Evolutionary conservation across 2,888 invertebrate genomes (phyloP), one percentile per base, ranked within the genome.

Genomic region (Acanthoscelides obtectus): DNA sequence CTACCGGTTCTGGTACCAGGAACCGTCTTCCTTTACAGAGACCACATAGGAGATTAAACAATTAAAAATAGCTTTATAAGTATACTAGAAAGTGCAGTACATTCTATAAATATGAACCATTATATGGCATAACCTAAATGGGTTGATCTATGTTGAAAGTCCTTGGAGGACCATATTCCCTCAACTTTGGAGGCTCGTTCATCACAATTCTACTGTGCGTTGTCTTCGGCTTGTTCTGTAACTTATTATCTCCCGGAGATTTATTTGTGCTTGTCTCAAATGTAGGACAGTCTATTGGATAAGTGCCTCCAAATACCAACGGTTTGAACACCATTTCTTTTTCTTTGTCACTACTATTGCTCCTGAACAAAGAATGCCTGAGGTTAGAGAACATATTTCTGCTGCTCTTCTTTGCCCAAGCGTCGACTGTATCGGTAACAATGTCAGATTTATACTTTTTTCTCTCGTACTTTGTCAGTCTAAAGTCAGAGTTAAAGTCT

Each of bases 291-390:
- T 95, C 95, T 77, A 96, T 95, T 3, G 95, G 95, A 87, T 90
- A 96, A 2, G 95, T 96, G 70, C 95, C 95, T 79, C 94, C 94
- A 84, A 94, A 95, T 74, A 94, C 89, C 68, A 95, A 88, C 74
- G 92, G 92, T 81, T 90, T 90, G 81, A 88, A 90, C 20, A 83
- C 77, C 6, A 84, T 76, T 69, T 80, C 79, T 72, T 84, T 84
- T 21, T 82, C 81, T 6, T 76, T 75, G 5, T 77, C 74, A 67
- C 79, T 79, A 67, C 75, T 78, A 66, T 78, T 81, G 64, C 64
- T 20, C 73, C 81, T 84, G 74, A 86, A 85, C 65, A 86, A 72
- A 3, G 84, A 83, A 75, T 83, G 83, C 76, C 80, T 84, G 8
- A 85, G 75, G 72, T 84, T 84, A 45, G 82, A 82, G 73, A 82